A percentile compares a stretch with the other conserved stretches of the same genome.
These are phyloP conservation scores for Bombus pyrosoma DNA, from an alignment of 1,140 invertebrate genomes.

Conservation along the genomic window DNA sequence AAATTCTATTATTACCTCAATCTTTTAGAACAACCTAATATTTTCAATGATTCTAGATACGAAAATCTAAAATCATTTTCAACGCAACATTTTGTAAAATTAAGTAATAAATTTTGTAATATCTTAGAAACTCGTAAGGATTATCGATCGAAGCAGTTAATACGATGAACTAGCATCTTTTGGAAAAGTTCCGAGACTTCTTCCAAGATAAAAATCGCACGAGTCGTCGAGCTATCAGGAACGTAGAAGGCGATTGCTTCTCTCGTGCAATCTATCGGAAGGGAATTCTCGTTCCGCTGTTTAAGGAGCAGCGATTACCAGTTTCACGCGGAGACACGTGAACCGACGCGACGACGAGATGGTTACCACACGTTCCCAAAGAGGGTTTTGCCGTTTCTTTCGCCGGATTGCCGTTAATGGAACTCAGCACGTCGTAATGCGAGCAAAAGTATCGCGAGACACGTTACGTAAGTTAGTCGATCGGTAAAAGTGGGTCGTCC, in stretches of 20 bases:
- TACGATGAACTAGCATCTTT: too few relatives aligned
- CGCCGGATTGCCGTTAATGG: slow-evolving; percentile 51
- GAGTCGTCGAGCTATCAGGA: not conserved
- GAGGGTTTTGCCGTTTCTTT: slow-evolving; percentile 53
- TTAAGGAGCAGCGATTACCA: slow-evolving; percentile 11
- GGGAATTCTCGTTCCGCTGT: not conserved
- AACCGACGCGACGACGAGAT: slow-evolving; percentile 13
- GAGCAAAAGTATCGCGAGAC: slow-evolving; percentile 41
- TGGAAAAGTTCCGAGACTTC: too few relatives aligned
- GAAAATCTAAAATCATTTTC: too few relatives aligned
- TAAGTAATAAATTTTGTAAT: too few relatives aligned
- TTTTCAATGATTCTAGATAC: too few relatives aligned
- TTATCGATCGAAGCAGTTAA: too few relatives aligned
- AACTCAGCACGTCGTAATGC: slow-evolving; percentile 50
- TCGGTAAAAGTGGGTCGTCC: slow-evolving; percentile 65
- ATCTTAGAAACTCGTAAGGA: not conserved
- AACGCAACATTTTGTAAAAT: too few relatives aligned
- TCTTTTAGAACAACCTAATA: too few relatives aligned
- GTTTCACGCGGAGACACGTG: slow-evolving; percentile 25
- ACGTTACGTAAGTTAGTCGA: slow-evolving; percentile 44
- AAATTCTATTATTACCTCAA: too few relatives aligned
- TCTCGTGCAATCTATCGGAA: not conserved
- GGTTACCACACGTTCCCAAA: slow-evolving; percentile 31
- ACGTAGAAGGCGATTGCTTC: not conserved
- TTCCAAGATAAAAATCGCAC: not conserved